Evolutionary conservation across 2,797 vertebrate genomes (phyloP).

Genomic region (Erpetoichthys calabaricus): DNA sequence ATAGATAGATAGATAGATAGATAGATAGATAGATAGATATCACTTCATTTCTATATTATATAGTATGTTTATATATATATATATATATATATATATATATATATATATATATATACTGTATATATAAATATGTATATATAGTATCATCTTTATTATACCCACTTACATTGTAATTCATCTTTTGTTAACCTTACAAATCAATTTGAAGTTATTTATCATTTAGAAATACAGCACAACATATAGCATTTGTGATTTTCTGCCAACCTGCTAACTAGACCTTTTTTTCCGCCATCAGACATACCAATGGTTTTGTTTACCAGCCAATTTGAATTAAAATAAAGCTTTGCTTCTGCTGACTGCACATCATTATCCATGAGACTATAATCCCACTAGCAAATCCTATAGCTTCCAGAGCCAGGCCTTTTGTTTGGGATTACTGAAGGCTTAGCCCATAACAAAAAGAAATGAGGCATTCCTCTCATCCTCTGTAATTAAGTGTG

Average conservation of each 20-base stretch:
- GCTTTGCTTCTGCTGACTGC: conserved; percentile 83
- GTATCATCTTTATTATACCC: too few relatives aligned
- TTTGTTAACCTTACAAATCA: too few relatives aligned
- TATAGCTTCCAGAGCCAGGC: conserved; percentile 81
- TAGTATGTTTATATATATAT: too few relatives aligned
- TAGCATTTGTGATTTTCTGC: conserved; percentile 43
- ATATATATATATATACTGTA: too few relatives aligned
- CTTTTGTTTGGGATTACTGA: conserved; percentile 99
- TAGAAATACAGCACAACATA: conserved; percentile 17
- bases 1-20: too few relatives aligned
- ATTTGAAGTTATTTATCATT: conserved; percentile 2
- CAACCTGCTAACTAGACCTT: conserved; percentile 54
- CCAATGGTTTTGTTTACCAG: conserved; percentile 90
- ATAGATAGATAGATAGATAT: too few relatives aligned
- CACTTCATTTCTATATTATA: too few relatives aligned
- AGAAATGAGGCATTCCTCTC: conserved; percentile 94
- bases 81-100: neutral
- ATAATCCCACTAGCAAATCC: conserved; percentile 83
- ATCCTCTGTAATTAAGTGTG: conserved; percentile 97
- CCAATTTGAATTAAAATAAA: conserved; percentile 99
- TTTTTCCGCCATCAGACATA: conserved; percentile 61
- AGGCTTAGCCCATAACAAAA: conserved; percentile 98
- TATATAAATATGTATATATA: neutral
- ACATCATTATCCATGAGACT: conserved; percentile 83
- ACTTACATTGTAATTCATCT: too few relatives aligned